Evolutionary conservation across 2,113 vertebrate genomes (phyloP).

Genomic region (Rafetus swinhoei): DNA sequence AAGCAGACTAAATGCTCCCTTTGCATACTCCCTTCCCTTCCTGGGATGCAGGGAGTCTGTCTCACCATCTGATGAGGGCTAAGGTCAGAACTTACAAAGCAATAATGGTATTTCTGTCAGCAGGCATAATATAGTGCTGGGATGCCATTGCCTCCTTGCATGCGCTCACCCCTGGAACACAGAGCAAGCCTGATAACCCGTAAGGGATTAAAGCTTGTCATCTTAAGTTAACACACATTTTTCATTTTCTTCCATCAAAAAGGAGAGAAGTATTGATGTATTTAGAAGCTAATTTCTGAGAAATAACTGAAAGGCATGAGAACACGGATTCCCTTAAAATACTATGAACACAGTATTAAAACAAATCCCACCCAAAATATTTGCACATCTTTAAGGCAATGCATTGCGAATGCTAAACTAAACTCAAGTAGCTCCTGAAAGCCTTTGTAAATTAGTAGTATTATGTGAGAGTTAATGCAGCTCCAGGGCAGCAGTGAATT

Average conservation of each 20-base stretch:
- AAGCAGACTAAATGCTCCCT: not conserved
- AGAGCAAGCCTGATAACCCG: not conserved
- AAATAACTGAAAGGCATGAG: not conserved
- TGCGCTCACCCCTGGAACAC: not conserved
- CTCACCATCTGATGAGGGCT: not conserved
- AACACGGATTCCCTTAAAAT: not conserved
- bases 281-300: not conserved
- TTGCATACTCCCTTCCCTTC: not conserved
- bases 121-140: not conserved
- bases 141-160: not conserved
- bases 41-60: not conserved
- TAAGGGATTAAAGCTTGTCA: not conserved
- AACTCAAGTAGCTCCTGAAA: constrained; percentile 60
- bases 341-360: constrained; percentile 2
- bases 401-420: constrained; percentile 57
- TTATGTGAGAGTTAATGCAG: constrained; percentile 40
- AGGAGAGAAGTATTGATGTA: not conserved
- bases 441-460: constrained; percentile 44
- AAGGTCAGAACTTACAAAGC: not conserved
- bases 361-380: constrained; percentile 20
- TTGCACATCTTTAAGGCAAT: constrained; percentile 53
- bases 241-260: not conserved
- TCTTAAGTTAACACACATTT: rapidly evolving
- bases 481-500: constrained; percentile 65
- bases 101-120: not conserved